phyloP scores from a whole-genome alignment of 2,797 vertebrate species.

The Merluccius polli region DNA sequence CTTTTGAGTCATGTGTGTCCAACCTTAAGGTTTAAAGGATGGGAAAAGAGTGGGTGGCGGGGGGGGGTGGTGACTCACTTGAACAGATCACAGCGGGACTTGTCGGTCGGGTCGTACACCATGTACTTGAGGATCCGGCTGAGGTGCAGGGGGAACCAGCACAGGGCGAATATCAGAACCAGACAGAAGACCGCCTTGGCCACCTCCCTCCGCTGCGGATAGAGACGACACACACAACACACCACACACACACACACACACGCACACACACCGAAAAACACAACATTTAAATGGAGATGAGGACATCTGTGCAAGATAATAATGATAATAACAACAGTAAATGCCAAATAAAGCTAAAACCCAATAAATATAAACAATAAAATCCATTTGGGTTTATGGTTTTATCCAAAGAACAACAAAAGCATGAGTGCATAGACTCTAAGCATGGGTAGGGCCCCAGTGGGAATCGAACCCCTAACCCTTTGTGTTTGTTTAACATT shows the following conservation, averaged over 20 bases:
- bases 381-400: no score
- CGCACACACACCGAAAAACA: not conserved
- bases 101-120: conserved; percentile 71
- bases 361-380: no score
- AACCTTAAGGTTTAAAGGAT: not conserved
- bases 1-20: not conserved
- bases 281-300: not conserved
- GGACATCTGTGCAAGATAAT: not conserved
- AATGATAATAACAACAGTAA: no score
- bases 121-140: conserved; percentile 88
- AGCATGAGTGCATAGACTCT: not conserved
- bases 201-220: conserved; percentile 90
- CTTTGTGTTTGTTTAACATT: not conserved
- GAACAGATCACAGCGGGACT: conserved; percentile 83
- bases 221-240: conserved; percentile 22
- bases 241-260: not conserved
- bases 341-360: no score
- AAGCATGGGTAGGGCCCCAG: not conserved
- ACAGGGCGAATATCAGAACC: conserved; percentile 95
- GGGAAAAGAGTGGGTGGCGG: not conserved
- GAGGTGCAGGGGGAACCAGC: conserved; percentile 96
- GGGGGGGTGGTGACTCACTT: conserved; percentile 59
- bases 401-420: not conserved
- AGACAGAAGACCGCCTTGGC: conserved; percentile 97
- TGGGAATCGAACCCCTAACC: not conserved